Evolutionary conservation across 2,797 vertebrate species (phyloP).

Genomic region (Chaetodon trifasciatus): DNA sequence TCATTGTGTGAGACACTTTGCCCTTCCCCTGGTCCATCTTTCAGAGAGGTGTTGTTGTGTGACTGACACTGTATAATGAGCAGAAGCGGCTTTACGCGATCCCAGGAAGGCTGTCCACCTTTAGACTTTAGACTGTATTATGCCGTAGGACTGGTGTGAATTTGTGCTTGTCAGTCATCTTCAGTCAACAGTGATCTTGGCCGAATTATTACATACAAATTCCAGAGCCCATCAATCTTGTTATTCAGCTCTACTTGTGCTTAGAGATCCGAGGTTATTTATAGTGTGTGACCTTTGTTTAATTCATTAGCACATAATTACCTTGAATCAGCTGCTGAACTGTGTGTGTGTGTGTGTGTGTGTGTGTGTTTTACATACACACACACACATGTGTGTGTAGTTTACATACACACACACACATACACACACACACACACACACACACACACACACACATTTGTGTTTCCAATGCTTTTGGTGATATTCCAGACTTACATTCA

Average conservation of each 20-base stretch:
- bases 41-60: background rate
- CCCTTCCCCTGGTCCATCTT: background rate
- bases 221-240: background rate
- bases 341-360: background rate
- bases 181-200: background rate
- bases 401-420: too few relatives aligned
- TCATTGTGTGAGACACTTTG: background rate
- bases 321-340: background rate
- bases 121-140: background rate
- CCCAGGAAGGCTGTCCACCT: background rate
- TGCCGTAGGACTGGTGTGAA: too few relatives aligned
- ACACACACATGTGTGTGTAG: too few relatives aligned
- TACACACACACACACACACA: background rate
- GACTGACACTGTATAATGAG: background rate
- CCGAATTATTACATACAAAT: too few relatives aligned
- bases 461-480: too few relatives aligned
- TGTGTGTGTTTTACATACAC: too few relatives aligned
- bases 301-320: background rate
- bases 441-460: background rate
- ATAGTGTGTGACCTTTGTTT: background rate
- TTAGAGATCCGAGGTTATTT: background rate
- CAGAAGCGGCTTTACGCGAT: background rate
- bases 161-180: slow-evolving; percentile 1
- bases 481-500: too few relatives aligned
- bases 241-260: background rate